Evolutionary conservation across 2,888 invertebrate species (phyloP).

Genomic region (Cryptops parisi): DNA sequence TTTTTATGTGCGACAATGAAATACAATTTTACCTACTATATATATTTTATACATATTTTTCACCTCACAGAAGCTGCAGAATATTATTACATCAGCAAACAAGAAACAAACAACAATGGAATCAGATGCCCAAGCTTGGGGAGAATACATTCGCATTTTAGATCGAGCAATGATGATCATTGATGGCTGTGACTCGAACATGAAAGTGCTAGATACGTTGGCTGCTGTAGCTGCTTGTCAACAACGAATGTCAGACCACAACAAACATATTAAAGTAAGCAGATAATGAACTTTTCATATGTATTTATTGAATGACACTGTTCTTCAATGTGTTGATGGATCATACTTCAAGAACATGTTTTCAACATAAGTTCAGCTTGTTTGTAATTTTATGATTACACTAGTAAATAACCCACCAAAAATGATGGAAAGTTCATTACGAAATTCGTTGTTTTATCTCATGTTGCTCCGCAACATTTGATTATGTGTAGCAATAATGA

Average conservation of each 20-base stretch:
- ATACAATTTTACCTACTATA: not conserved
- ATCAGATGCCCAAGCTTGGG: conserved; percentile 5
- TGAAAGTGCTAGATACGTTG: not conserved
- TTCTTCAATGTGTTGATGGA: too few species aligned
- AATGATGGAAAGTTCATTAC: too few species aligned
- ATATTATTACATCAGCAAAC: not conserved
- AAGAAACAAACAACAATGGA: conserved; percentile 3
- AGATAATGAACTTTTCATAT: too few species aligned
- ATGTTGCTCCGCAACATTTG: too few species aligned
- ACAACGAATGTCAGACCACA: not conserved
- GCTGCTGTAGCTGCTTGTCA: not conserved
- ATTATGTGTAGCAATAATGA: too few species aligned
- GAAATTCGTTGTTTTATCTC: too few species aligned
- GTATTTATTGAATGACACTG: too few species aligned
- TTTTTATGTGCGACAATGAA: not conserved
- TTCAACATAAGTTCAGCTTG: too few species aligned
- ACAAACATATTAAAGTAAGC: conserved; percentile 33
- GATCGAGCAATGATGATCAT: not conserved
- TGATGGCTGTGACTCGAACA: not conserved
- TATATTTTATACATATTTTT: not conserved
- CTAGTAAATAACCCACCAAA: too few species aligned
- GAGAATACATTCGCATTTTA: not conserved
- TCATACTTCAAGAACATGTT: too few species aligned
- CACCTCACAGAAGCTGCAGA: conserved; percentile 1
- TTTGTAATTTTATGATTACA: too few species aligned